A percentile compares a stretch with the other conserved stretches of the same genome.
Conservation (phyloP, 2,888 invertebrate genomes). For the Baccha elongata region DNA sequence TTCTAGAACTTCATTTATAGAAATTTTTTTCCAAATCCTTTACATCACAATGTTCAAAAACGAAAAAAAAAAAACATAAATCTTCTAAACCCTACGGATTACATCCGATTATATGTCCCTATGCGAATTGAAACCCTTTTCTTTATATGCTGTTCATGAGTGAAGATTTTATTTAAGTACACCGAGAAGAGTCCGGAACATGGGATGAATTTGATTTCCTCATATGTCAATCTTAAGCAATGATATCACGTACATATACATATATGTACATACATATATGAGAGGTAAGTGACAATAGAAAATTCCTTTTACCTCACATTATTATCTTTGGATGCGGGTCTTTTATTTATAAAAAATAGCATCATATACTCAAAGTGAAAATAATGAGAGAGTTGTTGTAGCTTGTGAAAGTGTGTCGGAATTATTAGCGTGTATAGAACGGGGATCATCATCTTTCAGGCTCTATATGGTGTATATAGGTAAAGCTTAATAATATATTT, state of each 20-base stretch:
- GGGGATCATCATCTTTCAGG: constrained; percentile 62
- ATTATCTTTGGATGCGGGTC: constrained; percentile 40
- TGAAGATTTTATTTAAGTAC: constrained; percentile 17
- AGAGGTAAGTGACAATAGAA: constrained; percentile 65
- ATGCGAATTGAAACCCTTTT: constrained; percentile 25
- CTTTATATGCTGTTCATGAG: background rate
- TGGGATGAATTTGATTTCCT: constrained; percentile 69
- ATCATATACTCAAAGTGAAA: background rate
- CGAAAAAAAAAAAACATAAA: background rate
- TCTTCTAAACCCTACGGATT: constrained; percentile 21
- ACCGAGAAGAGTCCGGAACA: constrained; percentile 41
- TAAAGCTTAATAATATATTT: background rate
- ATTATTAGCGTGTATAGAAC: constrained; percentile 55
- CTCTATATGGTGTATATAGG: background rate
- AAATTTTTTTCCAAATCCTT: constrained; percentile 9
- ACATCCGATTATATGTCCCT: constrained; percentile 20
- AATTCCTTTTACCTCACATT: constrained; percentile 48
- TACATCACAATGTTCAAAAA: background rate
- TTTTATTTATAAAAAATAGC: constrained; percentile 12
- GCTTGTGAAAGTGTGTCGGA: constrained; percentile 2
- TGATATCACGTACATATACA: constrained; percentile 63
- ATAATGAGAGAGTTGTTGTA: constrained; percentile 9
- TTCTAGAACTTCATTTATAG: constrained; percentile 10
- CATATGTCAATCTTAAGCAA: constrained; percentile 64
- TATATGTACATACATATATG: no score